Evolutionary conservation across 2,797 vertebrate species (phyloP).

Genomic region (Mormyrops boulengeri): DNA sequence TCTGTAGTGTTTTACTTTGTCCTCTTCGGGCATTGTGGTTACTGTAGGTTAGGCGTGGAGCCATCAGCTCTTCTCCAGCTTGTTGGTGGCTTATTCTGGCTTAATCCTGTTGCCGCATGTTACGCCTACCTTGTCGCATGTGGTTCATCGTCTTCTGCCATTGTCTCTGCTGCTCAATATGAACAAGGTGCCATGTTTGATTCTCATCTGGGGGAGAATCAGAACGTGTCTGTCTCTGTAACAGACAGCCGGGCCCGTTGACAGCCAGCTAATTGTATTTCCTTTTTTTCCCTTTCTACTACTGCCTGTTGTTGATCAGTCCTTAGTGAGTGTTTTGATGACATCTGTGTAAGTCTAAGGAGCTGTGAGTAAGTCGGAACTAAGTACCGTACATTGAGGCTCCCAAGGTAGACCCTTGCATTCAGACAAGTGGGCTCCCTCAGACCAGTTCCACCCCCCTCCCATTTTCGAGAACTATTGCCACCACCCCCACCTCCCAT

Average conservation of each 20-base stretch:
- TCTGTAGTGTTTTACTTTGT: not conserved
- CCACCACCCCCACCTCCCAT: not conserved
- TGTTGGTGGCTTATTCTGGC: not conserved
- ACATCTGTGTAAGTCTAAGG: not conserved
- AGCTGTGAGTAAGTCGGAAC: not conserved
- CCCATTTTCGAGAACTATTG: not conserved
- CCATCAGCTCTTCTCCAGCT: not conserved
- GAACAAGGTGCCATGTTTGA: constrained; percentile 6
- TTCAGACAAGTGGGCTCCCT: not conserved
- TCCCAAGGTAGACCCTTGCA: not conserved
- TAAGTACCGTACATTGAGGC: not conserved
- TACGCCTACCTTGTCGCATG: not conserved
- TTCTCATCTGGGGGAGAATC: not conserved
- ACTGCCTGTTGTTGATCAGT: not conserved
- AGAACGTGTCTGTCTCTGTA: not conserved
- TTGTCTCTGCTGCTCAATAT: constrained; percentile 10
- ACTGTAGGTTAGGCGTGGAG: not conserved
- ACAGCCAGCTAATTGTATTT: not conserved
- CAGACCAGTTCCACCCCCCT: not conserved
- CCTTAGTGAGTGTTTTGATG: not conserved
- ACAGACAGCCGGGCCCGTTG: not conserved
- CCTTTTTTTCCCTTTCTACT: not conserved
- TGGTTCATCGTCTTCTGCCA: not conserved
- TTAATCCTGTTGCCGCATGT: not conserved
- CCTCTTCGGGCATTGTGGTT: not conserved